phyloP scores from a whole-genome alignment of 2,113 vertebrate genomes.

The Prochilodus magdalenae region DNA sequence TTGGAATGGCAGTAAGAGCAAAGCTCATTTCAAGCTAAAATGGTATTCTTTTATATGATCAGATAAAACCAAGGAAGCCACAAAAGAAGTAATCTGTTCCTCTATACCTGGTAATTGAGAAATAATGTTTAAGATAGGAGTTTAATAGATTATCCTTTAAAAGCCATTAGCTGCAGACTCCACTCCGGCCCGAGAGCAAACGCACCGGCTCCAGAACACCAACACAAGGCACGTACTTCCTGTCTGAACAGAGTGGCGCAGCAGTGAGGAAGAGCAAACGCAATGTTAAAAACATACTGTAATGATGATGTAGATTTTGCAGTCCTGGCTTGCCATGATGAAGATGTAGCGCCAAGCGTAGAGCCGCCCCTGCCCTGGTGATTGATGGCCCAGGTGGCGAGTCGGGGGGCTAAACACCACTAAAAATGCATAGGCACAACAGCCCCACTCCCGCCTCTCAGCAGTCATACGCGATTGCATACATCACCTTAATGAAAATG shows the following conservation, averaged over 20 bases:
- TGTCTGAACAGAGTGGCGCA: slow-evolving; percentile 55
- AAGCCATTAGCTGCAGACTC: slow-evolving; percentile 57
- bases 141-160: slow-evolving; percentile 60
- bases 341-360: slow-evolving; percentile 48
- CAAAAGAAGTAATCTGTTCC: slow-evolving; percentile 39
- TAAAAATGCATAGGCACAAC: slow-evolving; percentile 67
- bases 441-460: slow-evolving; percentile 63
- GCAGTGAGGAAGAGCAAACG: neutral
- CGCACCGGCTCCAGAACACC: slow-evolving; percentile 61
- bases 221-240: slow-evolving; percentile 19
- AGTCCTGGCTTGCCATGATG: slow-evolving; percentile 46
- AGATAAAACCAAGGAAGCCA: slow-evolving; percentile 35
- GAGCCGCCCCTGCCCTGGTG: slow-evolving; percentile 39
- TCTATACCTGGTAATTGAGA: slow-evolving; percentile 50
- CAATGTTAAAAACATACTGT: slow-evolving; percentile 45
- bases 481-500: slow-evolving; percentile 79
- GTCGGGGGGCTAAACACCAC: slow-evolving; percentile 66
- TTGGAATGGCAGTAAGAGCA: neutral
- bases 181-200: slow-evolving; percentile 41
- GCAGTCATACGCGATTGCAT: slow-evolving; percentile 71
- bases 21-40: slow-evolving; percentile 46
- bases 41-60: slow-evolving; percentile 44
- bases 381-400: slow-evolving; percentile 60
- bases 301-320: slow-evolving; percentile 62
- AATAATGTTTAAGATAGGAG: slow-evolving; percentile 46